Evolutionary conservation across 2,113 vertebrate species (phyloP), one percentile per base, ranked within the genome.

Genomic region (Deroptyus accipitrinus): DNA sequence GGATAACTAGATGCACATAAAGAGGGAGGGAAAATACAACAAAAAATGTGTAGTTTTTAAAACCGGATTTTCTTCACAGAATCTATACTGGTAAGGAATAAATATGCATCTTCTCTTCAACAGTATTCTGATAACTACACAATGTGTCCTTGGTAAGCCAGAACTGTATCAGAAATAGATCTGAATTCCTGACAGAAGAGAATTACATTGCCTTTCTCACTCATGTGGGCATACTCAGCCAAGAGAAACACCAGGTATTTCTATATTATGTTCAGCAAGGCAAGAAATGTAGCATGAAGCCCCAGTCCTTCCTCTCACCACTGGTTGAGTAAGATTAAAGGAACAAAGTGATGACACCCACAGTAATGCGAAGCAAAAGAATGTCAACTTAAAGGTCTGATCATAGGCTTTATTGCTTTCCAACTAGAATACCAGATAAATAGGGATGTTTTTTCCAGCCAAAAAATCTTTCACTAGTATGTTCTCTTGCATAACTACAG

Each of bases 391-490:
- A 80, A 75, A 51, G 51, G 55, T 81, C 55, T 44, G 51, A 72
- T 78, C 54, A 78, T 9, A 80, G 61, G 28, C 35, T 75, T 80
- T 78, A 69, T 44, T 70, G 61, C 68, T 68, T 91, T 87, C 66
- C 37, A 88, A 31, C 37, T 84, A 61, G 19, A 89, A 91, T 57
- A 77, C 7, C 3, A 17, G 49, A 92, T 37, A 95, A 92, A 81
- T 83, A 94, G 83, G 73, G 75, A 92, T 23, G 63, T 13, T 73
- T 76, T 76, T 83, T 68, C 64, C 61, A 90, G 66, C 20, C 70
- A 83, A 88, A 95, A 86, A 48, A 91, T 77, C 75, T 96, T 94
- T 62, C 67, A 96, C 12, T 77, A 92, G 88, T 46, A 90, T 64
- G 37, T 87, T 89, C 82, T 59, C 52, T 59, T 94, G 57, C 82